Base-by-base conservation (phyloP, 2,888 invertebrate species). In the Galeruca laticollis region DNA sequence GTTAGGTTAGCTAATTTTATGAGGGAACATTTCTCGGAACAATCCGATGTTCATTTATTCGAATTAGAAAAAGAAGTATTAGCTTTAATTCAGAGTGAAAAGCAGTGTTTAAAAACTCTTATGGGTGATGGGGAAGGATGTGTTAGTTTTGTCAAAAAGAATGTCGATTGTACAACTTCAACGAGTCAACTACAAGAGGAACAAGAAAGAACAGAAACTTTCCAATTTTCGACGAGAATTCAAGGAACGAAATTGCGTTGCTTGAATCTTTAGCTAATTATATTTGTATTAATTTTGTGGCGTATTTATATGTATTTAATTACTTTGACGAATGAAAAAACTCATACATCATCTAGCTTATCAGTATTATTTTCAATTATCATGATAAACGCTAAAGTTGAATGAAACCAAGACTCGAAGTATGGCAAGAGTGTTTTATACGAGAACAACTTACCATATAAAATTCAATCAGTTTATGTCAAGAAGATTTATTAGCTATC, bases 1-100 rank as follows among this genome's bases (percentile, higher is more conserved):
- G 85, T 97, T 72, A 90, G 90, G 79, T 85, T 97, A 81, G 95
- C 95, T 0, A 88, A 91, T 68, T 94, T 95, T 78, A 93, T 96
- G 92, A 89, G 93, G 75, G 89, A 91, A 40, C 90, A 94, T 82
- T 90, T 93, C 26, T 93, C 94, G 0, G 91, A 91, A 68, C 91
- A 90, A 0, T 86, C 90, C 54, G 96, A 96, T 82, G 88, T 90
- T 31, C 96, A 97, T 85, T 84, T 97, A 52, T 94, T 92, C 84
- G 89, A 90, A 0, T 84, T 97, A 76, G 96, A 97, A 82, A 86
- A 88, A 62, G 85, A 91, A 75, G 91, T 94, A 0, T 65, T 83
- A 59, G 67, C 78, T 0, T 80, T 81, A 63, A 83, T 88, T 49
- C 83, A 86, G 63, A 83, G 84, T 57, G 86, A 87, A 83, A 88